Evolutionary conservation across 2,113 vertebrate species (phyloP), one percentile per base, ranked within the genome.

Genomic region (Hemibagrus wyckioides): DNA sequence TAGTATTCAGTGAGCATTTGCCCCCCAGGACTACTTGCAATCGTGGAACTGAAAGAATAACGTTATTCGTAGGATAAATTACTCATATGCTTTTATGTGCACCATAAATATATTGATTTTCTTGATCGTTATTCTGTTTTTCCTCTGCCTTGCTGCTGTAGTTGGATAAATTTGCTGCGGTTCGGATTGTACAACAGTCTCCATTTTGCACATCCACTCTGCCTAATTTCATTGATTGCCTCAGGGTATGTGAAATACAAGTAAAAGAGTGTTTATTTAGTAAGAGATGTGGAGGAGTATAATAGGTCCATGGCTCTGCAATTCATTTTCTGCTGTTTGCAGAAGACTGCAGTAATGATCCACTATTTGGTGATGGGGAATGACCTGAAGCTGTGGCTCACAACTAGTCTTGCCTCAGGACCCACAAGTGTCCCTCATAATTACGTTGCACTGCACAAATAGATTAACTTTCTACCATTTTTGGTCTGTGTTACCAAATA

Each of bases 201-300:
- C 30, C n/a, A 33, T 71, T 86, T 84, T 88, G 59, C 69, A 54
- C 67, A 56, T 44, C 65, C 54, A 83, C 15, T 36, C 39, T 5
- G 36, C 75, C n/a, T 80, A 61, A 89, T 87, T 82, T 85, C 39
- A 85, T 30, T 21, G 56, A 54, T 56, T 65, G 41, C 41, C 71
- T 77, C n/a, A 4, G 81, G 88, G 15, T 71, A 17, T 54, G 61
- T 61, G 63, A 80, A 89, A 84, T 80, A 80, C 73, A 63, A 33
- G 54, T 7, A 65, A 28, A 84, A 84, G 61, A 81, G 36, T 81
- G 77, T 57, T 65, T 71, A 57, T 71, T 81, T 71, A 81, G 50
- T 30, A 52, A 41, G 50, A 56, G 23, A 39, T 33, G 33, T 41
- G 61, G 63, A 79, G 19, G 50, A 86, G 36, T 15, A 30, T 86